Percentiles rank a stretch among this genome's conserved stretches.
phyloP scores from a whole-genome alignment of 2,888 invertebrate genomes.

The Rambutsinella grinnellia region DNA sequence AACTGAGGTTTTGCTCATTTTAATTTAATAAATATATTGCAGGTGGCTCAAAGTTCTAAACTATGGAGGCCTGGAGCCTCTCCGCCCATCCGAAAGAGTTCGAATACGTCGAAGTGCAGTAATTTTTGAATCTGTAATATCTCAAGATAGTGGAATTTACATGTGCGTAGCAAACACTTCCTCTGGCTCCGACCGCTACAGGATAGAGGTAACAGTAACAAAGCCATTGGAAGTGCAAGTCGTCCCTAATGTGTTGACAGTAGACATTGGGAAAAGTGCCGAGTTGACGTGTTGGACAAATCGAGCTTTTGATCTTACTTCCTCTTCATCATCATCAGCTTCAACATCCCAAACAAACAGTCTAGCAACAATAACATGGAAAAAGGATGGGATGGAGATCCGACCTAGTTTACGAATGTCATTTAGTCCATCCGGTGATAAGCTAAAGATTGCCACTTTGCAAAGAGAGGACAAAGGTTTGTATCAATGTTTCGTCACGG shows the following conservation, averaged over 20 bases:
- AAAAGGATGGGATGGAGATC: conserved; percentile 66
- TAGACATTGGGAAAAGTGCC: conserved; percentile 65
- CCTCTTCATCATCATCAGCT: conserved; percentile 13
- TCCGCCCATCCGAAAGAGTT: conserved; percentile 64
- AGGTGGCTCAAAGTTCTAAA: conserved; percentile 85
- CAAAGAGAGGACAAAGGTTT: conserved; percentile 86
- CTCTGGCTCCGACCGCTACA: conserved; percentile 67
- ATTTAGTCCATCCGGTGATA: conserved; percentile 59
- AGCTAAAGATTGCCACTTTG: conserved; percentile 71
- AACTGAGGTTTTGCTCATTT: not conserved
- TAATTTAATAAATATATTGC: conserved; percentile 38
- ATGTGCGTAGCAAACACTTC: conserved; percentile 68
- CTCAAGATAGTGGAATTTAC: conserved; percentile 67
- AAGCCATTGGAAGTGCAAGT: conserved; percentile 64
- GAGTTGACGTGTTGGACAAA: conserved; percentile 65
- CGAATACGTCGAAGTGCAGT: conserved; percentile 69
- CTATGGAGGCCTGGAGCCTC: conserved; percentile 74
- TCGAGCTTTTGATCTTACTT: conserved; percentile 47
- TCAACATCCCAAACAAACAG: conserved; percentile 35
- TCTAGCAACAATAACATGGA: conserved; percentile 62
- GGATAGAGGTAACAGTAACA: conserved; percentile 66
- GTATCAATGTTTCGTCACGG: conserved; percentile 91
- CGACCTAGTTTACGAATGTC: conserved; percentile 57
- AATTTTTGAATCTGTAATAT: conserved; percentile 67
- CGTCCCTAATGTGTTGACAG: conserved; percentile 61